Evolutionary conservation across 2,888 invertebrate species (phyloP).

Genomic region (Arctia plantaginis): DNA sequence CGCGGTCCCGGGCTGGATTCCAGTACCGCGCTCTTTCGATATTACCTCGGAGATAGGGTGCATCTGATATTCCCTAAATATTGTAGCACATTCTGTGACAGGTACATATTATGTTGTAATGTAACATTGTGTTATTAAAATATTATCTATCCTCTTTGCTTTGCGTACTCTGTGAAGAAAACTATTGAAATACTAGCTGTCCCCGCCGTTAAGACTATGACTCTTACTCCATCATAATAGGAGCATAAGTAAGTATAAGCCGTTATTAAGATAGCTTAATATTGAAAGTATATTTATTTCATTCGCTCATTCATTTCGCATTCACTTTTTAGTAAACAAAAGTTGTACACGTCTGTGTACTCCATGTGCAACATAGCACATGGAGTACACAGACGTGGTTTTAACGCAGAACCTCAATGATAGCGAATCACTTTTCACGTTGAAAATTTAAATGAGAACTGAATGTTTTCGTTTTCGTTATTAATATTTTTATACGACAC

Average conservation of each 20-base stretch:
- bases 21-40: constrained; percentile 48
- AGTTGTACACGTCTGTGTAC: too few relatives aligned
- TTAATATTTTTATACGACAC: neutral
- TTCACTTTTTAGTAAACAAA: neutral
- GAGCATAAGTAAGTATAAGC: neutral
- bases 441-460: neutral
- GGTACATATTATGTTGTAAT: constrained; percentile 22
- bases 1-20: constrained; percentile 57
- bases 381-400: neutral
- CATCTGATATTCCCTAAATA: constrained; percentile 47
- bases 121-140: neutral
- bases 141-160: neutral
- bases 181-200: neutral
- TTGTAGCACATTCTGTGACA: constrained; percentile 36
- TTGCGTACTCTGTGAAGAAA: neutral
- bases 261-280: neutral
- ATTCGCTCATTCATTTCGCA: neutral
- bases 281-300: neutral
- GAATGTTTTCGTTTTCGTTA: neutral
- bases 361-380: neutral
- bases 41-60: constrained; percentile 49
- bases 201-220: neutral
- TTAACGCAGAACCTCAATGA: neutral
- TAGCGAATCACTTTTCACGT: neutral
- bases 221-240: neutral